Conservation (phyloP, 2,888 invertebrate species). For the Caenorhabditis sp. region DNA sequence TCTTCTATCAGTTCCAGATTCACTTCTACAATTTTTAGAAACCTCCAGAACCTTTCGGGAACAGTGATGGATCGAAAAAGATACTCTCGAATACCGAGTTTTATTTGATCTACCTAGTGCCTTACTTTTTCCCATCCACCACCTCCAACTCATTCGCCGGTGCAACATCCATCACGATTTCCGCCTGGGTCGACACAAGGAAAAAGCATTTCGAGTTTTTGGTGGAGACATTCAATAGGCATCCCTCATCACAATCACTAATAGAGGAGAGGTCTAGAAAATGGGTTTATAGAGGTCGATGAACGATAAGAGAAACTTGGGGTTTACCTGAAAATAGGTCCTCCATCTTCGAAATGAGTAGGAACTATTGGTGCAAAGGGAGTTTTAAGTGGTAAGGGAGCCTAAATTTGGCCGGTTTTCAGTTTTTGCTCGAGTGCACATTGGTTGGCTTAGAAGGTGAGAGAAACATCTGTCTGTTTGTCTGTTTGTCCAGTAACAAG, state of each 20-base stretch:
- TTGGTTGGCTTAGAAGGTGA: too few relatives aligned
- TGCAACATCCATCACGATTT: conserved; percentile 43
- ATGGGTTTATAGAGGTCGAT: too few relatives aligned
- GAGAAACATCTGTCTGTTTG: too few relatives aligned
- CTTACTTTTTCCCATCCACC: conserved; percentile 30
- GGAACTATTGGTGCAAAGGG: background rate
- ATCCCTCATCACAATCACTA: conserved; percentile 60
- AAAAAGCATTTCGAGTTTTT: conserved; percentile 52
- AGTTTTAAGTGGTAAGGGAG: too few relatives aligned
- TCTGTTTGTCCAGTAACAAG: too few relatives aligned
- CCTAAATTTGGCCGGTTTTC: too few relatives aligned
- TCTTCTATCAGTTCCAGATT: background rate
- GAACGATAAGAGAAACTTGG: background rate
- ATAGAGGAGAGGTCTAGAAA: conserved; percentile 52
- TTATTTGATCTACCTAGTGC: background rate
- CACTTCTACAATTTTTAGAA: too few relatives aligned
- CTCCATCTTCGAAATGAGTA: conserved; percentile 9
- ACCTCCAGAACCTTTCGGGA: too few relatives aligned
- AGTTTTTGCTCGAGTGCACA: too few relatives aligned
- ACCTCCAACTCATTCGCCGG: conserved; percentile 51
- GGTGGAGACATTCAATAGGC: conserved; percentile 42
- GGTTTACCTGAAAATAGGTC: conserved; percentile 45
- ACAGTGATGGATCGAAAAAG: too few relatives aligned
- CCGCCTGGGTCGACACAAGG: conserved; percentile 16
- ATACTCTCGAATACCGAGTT: too few relatives aligned